Base-by-base conservation (phyloP, 1,140 invertebrate species). In the Cydia splendana region DNA sequence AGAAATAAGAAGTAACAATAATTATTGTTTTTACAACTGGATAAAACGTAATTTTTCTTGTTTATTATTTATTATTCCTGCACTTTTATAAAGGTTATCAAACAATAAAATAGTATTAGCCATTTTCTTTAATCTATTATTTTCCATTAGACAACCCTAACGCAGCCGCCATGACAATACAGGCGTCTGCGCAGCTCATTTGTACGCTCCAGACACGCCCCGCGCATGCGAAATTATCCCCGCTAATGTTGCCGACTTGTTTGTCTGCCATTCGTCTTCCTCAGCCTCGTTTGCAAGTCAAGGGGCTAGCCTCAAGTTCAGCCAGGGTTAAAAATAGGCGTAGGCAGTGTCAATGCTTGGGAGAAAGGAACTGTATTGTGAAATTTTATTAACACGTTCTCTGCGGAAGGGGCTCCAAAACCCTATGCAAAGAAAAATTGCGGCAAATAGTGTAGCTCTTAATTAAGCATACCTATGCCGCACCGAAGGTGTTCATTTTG, bases 211-310 rank as follows among this genome's bases (percentile, higher is more conserved):
- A 62, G 57, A 62, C 57, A 62, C 57, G 57, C 57, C 57, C 57
- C 9, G 57, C 20, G 57, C 57, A 62, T 62, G 57, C 57, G 20
- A 24, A 62, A 62, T 62, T 62, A 62, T 62, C 57, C 57, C 57
- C 9, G 57, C 57, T 62, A 62, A 62, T 62, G 57, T 62, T 24
- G 57, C 57, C 57, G 57, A 62, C 57, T 62, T 62, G 57, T 62
- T 62, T 62, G 57, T 62, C 57, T 62, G 57, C 57, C 20, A 62
- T 62, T 62, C 20, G 57, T 62, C 57, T 62, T 62, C 57, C 20
- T 62, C 57, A 62, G 57, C 57, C 10, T 62, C 57, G 57, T 62
- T 62, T 62, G 57, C 57, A 62, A 62, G 57, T 62, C 57, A 62
- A 62, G 57, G 57, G 57, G 57, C 57, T 3, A 57, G 53, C 53